A percentile compares a stretch with the other conserved stretches of the same genome.
Conservation (phyloP, 2,113 vertebrate genomes). For the Dasyornis broadbenti region DNA sequence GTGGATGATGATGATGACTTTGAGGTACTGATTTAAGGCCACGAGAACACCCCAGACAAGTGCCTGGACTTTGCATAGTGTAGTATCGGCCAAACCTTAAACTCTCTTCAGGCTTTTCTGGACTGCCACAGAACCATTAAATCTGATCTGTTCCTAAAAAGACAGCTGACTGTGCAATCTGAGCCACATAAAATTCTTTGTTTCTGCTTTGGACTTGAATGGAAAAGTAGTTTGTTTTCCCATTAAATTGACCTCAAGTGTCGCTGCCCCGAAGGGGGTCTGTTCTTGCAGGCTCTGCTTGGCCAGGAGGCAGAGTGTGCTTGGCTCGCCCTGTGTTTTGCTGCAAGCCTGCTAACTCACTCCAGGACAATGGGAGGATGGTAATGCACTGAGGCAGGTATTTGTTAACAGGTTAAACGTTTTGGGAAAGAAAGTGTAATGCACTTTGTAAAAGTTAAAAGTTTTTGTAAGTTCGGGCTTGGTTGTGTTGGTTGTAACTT, state of each 20-base stretch:
- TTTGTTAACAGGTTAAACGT: not conserved
- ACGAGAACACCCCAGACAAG: not conserved
- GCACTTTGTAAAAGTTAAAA: rapidly evolving
- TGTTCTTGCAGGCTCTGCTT: conserved; percentile 25
- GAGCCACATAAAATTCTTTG: not conserved
- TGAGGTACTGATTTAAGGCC: not conserved
- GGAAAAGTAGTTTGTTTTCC: conserved; percentile 35
- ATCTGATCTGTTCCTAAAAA: not conserved
- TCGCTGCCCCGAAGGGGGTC: not conserved
- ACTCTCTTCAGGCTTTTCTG: not conserved
- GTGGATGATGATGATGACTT: not conserved
- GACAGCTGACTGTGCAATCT: conserved; percentile 20
- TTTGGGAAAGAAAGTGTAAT: not conserved
- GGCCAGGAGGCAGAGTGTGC: not conserved
- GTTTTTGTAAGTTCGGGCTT: not conserved
- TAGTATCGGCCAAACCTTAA: not conserved
- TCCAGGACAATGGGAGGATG: not conserved
- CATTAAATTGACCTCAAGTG: conserved; percentile 8
- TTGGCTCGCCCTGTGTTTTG: not conserved
- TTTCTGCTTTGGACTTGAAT: conserved; percentile 8
- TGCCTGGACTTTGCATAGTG: not conserved
- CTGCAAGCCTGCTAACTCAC: not conserved
- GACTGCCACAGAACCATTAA: not conserved
- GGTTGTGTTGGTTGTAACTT: not conserved
- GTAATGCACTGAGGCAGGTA: not conserved